phyloP scores from a whole-genome alignment of 2,888 invertebrate genomes.

The Helicoverpa assulta region DNA sequence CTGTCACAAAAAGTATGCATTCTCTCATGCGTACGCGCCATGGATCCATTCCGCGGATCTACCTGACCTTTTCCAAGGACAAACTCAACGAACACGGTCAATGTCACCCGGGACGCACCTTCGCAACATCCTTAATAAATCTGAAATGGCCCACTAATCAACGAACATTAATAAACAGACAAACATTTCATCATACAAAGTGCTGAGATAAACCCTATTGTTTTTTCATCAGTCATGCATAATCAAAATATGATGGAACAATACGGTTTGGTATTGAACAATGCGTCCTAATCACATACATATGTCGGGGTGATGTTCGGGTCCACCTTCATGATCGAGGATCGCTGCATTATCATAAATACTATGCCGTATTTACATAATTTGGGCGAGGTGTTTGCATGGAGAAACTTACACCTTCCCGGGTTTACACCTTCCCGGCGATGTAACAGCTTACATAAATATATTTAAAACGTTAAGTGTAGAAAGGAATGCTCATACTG shows the following conservation, averaged over 20 bases:
- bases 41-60: no score
- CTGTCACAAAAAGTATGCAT: not conserved
- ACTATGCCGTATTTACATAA: conserved; percentile 45
- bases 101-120: conserved; percentile 1
- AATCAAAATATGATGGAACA: conserved; percentile 59
- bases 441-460: not conserved
- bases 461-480: no score
- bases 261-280: conserved; percentile 55
- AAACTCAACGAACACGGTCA: conserved; percentile 4
- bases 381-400: conserved; percentile 16
- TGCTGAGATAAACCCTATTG: conserved; percentile 54
- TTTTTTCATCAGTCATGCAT: conserved; percentile 61
- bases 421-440: no score
- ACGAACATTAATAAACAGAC: conserved; percentile 26
- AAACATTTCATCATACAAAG: conserved; percentile 51
- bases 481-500: no score
- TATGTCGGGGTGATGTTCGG: conserved; percentile 42
- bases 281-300: conserved; percentile 59
- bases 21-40: not conserved
- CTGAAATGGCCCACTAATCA: conserved; percentile 41
- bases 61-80: conserved; percentile 18
- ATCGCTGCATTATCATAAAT: conserved; percentile 49
- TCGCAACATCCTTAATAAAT: conserved; percentile 31
- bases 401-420: no score
- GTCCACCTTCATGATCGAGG: conserved; percentile 52